These are phyloP conservation scores for Scaptomyza pallida DNA, from an alignment of 1,140 invertebrate genomes.

Conservation along the genomic window DNA sequence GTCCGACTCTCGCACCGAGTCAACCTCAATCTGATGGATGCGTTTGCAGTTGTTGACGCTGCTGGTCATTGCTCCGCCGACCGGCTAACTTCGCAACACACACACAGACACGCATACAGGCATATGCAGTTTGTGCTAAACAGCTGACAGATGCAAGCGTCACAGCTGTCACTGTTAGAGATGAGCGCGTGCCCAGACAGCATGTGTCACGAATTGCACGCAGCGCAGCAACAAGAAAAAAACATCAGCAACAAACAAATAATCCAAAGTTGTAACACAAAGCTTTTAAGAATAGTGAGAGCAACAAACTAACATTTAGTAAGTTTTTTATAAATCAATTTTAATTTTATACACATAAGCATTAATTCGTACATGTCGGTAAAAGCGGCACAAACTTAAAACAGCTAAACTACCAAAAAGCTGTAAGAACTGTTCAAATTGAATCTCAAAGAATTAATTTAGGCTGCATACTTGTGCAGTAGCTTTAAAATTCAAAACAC, in stretches of 20 bases:
- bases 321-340: not conserved
- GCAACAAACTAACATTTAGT: not conserved
- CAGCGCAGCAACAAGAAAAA: not conserved
- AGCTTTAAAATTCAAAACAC: too few species aligned
- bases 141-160: constrained; percentile 12
- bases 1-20: constrained; percentile 59
- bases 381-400: not conserved
- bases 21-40: constrained; percentile 67
- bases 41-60: constrained; percentile 61
- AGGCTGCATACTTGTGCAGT: too few species aligned
- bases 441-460: too few species aligned
- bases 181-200: not conserved
- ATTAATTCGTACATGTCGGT: not conserved
- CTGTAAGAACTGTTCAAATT: too few species aligned
- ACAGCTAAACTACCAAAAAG: too few species aligned
- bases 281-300: not conserved
- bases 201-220: constrained; percentile 3
- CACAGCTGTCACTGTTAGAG: constrained; percentile 17
- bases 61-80: constrained; percentile 65
- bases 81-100: constrained; percentile 5
- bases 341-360: not conserved
- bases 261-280: not conserved
- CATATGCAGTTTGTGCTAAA: not conserved
- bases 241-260: not conserved
- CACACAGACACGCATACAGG: not conserved